phyloP scores from a whole-genome alignment of 2,113 vertebrate genomes.

The Tyrannus savana region DNA sequence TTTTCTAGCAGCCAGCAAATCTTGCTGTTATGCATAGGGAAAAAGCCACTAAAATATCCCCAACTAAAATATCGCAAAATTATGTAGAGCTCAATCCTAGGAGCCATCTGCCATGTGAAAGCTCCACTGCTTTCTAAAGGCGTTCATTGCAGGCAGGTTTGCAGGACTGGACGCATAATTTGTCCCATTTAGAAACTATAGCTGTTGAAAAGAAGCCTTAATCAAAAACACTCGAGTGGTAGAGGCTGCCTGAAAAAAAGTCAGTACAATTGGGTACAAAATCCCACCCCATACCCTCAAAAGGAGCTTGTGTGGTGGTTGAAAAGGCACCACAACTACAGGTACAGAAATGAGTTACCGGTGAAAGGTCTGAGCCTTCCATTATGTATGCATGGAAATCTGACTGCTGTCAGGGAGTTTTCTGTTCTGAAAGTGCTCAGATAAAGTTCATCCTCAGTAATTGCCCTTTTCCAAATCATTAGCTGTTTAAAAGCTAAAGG shows the following conservation, averaged over 20 bases:
- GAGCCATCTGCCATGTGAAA: conserved; percentile 68
- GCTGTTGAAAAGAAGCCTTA: background rate
- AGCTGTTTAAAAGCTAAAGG: background rate
- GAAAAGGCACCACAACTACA: background rate
- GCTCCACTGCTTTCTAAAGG: conserved; percentile 49
- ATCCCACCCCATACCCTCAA: background rate
- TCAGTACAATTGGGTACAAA: background rate
- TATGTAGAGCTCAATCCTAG: conserved; percentile 50
- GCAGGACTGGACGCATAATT: conserved; percentile 59
- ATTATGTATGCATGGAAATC: background rate
- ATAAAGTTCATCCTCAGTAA: background rate
- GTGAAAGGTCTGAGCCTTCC: background rate
- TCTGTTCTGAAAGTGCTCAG: background rate
- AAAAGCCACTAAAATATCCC: conserved; percentile 66
- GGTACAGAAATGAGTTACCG: background rate
- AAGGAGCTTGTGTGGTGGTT: background rate
- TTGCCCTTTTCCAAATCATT: background rate
- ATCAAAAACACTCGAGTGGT: background rate
- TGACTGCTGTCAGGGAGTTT: background rate
- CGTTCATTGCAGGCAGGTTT: conserved; percentile 1
- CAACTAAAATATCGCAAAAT: conserved; percentile 56
- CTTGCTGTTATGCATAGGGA: conserved; percentile 56
- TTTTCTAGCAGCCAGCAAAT: conserved; percentile 59
- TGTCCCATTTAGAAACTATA: conserved; percentile 46
- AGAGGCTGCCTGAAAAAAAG: background rate